Conservation (phyloP, 2,113 vertebrate genomes). For the Ceyx cyanopectus region DNA sequence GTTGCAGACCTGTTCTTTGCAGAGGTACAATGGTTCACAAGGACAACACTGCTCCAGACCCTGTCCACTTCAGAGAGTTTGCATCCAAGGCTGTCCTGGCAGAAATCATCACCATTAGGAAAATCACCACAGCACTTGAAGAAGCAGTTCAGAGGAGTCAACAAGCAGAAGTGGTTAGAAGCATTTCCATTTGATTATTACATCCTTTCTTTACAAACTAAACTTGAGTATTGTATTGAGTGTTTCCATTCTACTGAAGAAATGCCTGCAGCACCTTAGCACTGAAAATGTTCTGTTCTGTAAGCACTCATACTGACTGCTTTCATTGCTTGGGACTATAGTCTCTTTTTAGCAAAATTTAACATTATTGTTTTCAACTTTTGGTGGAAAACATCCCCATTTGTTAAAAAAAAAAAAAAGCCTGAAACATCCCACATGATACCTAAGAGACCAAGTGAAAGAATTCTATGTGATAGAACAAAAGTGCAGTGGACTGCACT, state of each 20-base stretch:
- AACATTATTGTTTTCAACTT: background rate
- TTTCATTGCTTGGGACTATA: background rate
- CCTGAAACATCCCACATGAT: background rate
- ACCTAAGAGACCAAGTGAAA: background rate
- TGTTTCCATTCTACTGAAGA: background rate
- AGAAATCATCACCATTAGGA: background rate
- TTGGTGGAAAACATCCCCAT: background rate
- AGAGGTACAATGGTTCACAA: rapidly evolving
- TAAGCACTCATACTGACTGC: background rate
- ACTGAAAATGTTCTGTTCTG: background rate
- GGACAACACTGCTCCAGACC: rapidly evolving
- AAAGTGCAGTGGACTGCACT: background rate
- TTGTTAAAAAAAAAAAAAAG: background rate
- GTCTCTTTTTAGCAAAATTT: background rate
- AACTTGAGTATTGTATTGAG: background rate
- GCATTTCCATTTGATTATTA: background rate
- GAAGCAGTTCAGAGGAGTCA: background rate
- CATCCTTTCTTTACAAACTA: background rate
- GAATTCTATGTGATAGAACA: background rate
- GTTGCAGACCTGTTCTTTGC: background rate
- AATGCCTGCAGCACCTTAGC: background rate
- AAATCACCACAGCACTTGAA: background rate
- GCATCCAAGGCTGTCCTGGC: background rate
- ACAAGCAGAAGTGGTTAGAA: background rate
- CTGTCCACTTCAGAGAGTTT: background rate